Evolutionary conservation across 2,113 vertebrate species (phyloP).

Genomic region (Carassius carassius): DNA sequence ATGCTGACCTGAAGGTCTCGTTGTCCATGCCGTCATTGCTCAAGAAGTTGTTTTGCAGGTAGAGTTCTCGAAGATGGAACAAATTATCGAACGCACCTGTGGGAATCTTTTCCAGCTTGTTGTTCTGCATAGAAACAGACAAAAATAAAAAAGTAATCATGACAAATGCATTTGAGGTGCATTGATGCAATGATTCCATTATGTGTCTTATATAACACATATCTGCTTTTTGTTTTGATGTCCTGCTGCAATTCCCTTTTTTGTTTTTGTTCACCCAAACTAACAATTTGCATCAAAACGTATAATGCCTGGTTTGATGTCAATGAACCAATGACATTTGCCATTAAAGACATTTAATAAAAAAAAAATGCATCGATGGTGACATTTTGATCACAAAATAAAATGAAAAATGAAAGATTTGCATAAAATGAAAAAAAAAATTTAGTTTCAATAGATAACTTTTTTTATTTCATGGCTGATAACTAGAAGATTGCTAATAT

Average conservation of each 20-base stretch:
- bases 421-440: too few species aligned
- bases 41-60: constrained; percentile 93
- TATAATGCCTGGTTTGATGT: too few species aligned
- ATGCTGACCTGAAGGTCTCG: constrained; percentile 87
- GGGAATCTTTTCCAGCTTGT: constrained; percentile 94
- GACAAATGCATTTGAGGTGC: not conserved
- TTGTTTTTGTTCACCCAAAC: too few species aligned
- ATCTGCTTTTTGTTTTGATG: not conserved
- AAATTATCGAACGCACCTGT: constrained; percentile 85
- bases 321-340: too few species aligned
- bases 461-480: too few species aligned
- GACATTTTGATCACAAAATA: too few species aligned
- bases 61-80: constrained; percentile 86
- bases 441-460: too few species aligned
- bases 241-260: not conserved
- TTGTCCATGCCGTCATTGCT: constrained; percentile 92
- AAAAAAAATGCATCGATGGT: too few species aligned
- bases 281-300: too few species aligned
- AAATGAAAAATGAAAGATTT: too few species aligned
- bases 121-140: constrained; percentile 78
- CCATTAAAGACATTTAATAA: too few species aligned
- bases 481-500: too few species aligned
- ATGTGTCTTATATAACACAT: not conserved
- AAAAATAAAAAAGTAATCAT: not conserved
- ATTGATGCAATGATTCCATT: not conserved